These are phyloP conservation scores for Oryzias curvinotus DNA, from an alignment of 2,113 vertebrate species.

Conservation along the genomic window DNA sequence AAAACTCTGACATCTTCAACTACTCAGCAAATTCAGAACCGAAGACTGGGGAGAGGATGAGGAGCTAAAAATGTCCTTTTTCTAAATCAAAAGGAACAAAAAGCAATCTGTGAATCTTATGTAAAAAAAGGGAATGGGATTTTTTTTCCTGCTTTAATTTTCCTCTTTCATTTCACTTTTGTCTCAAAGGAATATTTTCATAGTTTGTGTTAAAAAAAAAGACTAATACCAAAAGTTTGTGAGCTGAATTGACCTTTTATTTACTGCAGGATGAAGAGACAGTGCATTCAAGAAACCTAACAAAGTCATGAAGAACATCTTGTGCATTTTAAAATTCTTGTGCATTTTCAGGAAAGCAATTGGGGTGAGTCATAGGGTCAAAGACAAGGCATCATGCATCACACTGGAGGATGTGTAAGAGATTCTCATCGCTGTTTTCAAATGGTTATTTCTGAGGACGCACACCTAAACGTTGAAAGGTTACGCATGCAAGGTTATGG, in stretches of 20 bases:
- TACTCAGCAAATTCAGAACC: background rate
- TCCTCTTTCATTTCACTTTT: background rate
- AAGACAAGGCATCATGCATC: slow-evolving; percentile 67
- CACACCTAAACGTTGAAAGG: slow-evolving; percentile 37
- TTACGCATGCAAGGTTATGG: slow-evolving; percentile 52
- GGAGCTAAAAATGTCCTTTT: background rate
- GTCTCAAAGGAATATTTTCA: slow-evolving; percentile 13
- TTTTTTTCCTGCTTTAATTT: background rate
- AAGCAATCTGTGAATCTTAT: background rate
- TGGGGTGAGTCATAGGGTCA: slow-evolving; percentile 32
- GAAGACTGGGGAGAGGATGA: background rate
- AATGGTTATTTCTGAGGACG: slow-evolving; percentile 50
- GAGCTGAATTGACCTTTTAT: slow-evolving; percentile 41
- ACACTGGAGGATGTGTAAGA: slow-evolving; percentile 48
- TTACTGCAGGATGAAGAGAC: slow-evolving; percentile 33
- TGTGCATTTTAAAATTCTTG: slow-evolving; percentile 32
- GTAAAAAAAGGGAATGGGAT: background rate
- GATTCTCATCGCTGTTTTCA: slow-evolving; percentile 56
- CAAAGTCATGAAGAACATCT: slow-evolving; percentile 11
- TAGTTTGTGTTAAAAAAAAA: slow-evolving; percentile 12
- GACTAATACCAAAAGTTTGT: background rate
- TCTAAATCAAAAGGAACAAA: background rate
- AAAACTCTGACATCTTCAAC: slow-evolving; percentile 51
- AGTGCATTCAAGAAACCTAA: slow-evolving; percentile 34
- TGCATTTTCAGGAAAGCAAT: slow-evolving; percentile 30